Conservation (phyloP, 2,797 vertebrate species). For the Sciurus vulgaris region DNA sequence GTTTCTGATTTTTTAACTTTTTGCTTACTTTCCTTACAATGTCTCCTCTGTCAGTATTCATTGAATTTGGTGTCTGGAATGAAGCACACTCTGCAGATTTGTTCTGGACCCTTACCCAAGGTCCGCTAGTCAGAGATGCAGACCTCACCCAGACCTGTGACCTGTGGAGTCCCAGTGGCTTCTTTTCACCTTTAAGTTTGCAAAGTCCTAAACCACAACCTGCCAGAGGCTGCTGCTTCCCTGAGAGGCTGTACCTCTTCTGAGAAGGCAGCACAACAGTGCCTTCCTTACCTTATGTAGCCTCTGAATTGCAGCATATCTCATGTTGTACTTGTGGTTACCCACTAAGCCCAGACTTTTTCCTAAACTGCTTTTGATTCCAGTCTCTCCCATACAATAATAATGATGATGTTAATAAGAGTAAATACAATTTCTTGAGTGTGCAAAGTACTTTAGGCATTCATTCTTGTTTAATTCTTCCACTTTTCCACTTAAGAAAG, state of each 20-base stretch:
- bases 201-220: fast-evolving
- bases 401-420: neutral
- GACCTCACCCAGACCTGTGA: fast-evolving
- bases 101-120: neutral
- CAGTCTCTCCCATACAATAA: neutral
- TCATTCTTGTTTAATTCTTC: neutral
- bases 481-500: neutral
- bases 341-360: neutral
- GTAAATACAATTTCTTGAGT: neutral
- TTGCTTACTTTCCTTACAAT: neutral
- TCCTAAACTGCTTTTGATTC: neutral
- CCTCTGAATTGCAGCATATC: neutral
- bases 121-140: neutral
- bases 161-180: fast-evolving
- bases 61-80: neutral
- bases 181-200: fast-evolving
- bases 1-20: neutral
- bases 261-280: neutral
- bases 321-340: neutral
- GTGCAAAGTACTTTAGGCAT: neutral
- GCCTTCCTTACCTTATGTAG: neutral
- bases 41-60: neutral
- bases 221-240: neutral
- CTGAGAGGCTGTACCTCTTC: neutral
- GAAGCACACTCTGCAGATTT: neutral